Percentiles rank a stretch among this genome's conserved stretches.
Conservation (phyloP, 2,113 vertebrate genomes). For the Maccullochella peelii region DNA sequence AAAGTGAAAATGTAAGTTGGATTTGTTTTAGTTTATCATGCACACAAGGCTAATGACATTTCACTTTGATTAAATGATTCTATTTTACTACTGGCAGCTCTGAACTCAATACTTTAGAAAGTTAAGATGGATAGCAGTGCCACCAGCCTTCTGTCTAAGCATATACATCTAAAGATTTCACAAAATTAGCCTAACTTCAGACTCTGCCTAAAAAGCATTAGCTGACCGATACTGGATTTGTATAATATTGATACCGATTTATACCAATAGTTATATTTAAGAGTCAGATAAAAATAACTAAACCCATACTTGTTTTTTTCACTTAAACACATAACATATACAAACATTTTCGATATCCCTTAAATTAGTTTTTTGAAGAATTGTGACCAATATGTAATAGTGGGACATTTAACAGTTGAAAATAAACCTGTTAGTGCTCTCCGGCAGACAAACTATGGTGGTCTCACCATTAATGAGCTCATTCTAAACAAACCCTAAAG, state of each 20-base stretch:
- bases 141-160: background rate
- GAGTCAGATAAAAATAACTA: background rate
- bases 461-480: background rate
- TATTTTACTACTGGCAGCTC: background rate
- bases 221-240: background rate
- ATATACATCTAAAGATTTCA: background rate
- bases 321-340: background rate
- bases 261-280: background rate
- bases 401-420: background rate
- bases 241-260: background rate
- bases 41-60: background rate
- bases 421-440: background rate
- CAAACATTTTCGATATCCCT: background rate
- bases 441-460: background rate
- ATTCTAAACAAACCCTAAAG: background rate
- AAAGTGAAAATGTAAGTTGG: background rate
- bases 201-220: background rate
- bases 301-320: background rate
- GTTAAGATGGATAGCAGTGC: background rate
- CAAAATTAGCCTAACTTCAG: background rate
- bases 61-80: background rate
- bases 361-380: background rate
- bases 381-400: background rate
- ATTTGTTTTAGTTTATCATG: background rate
- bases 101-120: background rate